Evolutionary conservation across 2,888 invertebrate genomes (phyloP), one percentile per base, ranked within the genome.

Genomic region (Podabrus alpinus): DNA sequence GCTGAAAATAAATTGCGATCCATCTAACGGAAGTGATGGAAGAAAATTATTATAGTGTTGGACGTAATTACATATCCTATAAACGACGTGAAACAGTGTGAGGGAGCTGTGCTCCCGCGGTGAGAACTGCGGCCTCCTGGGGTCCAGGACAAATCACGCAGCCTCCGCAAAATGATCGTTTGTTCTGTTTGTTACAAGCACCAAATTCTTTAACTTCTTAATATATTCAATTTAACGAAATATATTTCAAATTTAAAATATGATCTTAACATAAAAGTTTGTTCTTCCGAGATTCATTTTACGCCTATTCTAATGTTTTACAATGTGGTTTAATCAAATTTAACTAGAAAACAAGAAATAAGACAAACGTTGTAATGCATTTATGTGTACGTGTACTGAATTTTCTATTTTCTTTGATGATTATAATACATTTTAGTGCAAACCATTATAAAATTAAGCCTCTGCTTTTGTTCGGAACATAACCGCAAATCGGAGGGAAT

Each of bases 281-380:
- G 13, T 13, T 29, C 29, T 29, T 29, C 13, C 45, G 45, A 45
- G 45, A 45, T 45, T n/a, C 5, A 45, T 45, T 45, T 45, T 45
- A n/a, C 45, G 7, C n/a, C 45, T 86, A 45, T 45, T 45, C 45
- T 7, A 1, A 45, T n/a, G 45, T 45, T 45, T 45, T 45, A 87
- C 87, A 87, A 87, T 87, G 86, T 83, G 83, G 84, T 84, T 85
- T 87, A 87, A 87, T 87, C 86, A 87, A 87, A 87, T 87, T 86
- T 86, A 86, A 86, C 86, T 86, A 82, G 84, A 85, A 85, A 87
- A 87, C 87, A 86, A 87, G 87, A 87, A 87, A 87, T 86, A 85
- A 82, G 45, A 81, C 81, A 81, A 79, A 79, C 79, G 80, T 79
- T 77, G 83, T 82, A 83, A 82, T 82, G 79, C 82, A 81, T 82